Conservation (phyloP, 2,888 invertebrate genomes). For the Zygaena filipendulae region DNA sequence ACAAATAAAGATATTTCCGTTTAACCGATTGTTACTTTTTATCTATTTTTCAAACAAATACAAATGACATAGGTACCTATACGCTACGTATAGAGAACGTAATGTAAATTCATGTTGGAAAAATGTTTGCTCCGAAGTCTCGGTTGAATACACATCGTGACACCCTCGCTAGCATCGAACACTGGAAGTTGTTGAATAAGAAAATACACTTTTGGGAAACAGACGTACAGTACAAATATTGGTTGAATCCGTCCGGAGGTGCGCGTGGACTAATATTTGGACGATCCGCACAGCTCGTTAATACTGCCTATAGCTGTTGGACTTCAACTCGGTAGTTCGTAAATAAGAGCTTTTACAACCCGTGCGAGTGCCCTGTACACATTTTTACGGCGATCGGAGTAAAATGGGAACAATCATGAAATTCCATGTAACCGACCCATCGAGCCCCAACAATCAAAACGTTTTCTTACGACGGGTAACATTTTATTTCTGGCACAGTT, state of each 20-base stretch:
- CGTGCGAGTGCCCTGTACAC: too few species aligned
- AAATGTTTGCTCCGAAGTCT: slow-evolving; percentile 28
- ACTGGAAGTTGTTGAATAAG: slow-evolving; percentile 55
- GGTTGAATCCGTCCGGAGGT: slow-evolving; percentile 55
- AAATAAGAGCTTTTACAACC: too few species aligned
- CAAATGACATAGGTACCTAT: too few species aligned
- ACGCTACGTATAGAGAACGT: too few species aligned
- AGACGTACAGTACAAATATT: slow-evolving; percentile 59
- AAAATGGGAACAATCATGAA: too few species aligned
- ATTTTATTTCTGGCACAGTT: slow-evolving; percentile 54
- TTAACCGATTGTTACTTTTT: too few species aligned
- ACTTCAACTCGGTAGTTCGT: neutral
- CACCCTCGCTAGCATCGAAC: slow-evolving; percentile 46
- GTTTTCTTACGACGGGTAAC: slow-evolving; percentile 32
- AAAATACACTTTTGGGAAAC: slow-evolving; percentile 59
- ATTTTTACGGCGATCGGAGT: too few species aligned
- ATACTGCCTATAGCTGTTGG: slow-evolving; percentile 40
- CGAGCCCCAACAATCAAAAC: too few species aligned
- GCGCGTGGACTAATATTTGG: slow-evolving; percentile 55
- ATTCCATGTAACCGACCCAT: slow-evolving; percentile 8
- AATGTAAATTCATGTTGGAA: too few species aligned
- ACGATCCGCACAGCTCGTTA: slow-evolving; percentile 43
- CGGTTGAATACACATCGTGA: slow-evolving; percentile 42
- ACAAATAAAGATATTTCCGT: too few species aligned
- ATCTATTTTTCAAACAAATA: too few species aligned